phyloP scores from a whole-genome alignment of 2,113 vertebrate species.

The Stercorarius parasiticus region DNA sequence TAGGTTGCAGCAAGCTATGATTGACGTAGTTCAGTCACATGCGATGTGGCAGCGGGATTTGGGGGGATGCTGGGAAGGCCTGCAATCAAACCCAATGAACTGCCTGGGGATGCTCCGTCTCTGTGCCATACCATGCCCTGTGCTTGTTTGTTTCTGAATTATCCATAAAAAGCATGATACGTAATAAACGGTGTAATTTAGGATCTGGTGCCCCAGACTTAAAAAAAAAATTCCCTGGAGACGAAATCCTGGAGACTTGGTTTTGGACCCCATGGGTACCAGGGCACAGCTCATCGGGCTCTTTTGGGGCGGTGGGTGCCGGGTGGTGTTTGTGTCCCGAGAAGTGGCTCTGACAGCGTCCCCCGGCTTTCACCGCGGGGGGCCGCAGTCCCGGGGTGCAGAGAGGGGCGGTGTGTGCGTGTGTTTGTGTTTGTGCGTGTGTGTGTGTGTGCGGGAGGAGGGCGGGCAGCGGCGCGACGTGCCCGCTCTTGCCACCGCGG shows the following conservation, averaged over 20 bases:
- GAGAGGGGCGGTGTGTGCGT: not conserved
- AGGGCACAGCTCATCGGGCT: fast-evolving
- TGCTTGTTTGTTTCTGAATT: not conserved
- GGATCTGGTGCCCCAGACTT: not conserved
- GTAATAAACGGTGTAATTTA: fast-evolving
- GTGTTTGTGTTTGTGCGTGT: not conserved
- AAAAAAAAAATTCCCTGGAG: not conserved
- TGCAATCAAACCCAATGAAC: not conserved
- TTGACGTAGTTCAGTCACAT: not conserved
- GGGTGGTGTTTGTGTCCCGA: no score
- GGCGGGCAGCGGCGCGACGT: not conserved
- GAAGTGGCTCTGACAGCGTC: not conserved
- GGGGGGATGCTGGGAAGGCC: not conserved
- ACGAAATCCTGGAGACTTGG: fast-evolving
- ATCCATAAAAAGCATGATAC: not conserved
- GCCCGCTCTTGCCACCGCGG: not conserved
- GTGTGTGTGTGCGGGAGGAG: not conserved
- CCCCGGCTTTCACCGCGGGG: fast-evolving
- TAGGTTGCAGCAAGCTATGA: fast-evolving
- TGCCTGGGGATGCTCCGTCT: not conserved
- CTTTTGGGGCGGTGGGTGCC: fast-evolving
- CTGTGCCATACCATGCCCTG: not conserved
- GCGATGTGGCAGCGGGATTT: not conserved
- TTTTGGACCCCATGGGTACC: not conserved
- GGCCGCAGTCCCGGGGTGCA: not conserved